phyloP scores from a whole-genome alignment of 2,113 vertebrate genomes.

The Poeciliopsis turrubarensis region DNA sequence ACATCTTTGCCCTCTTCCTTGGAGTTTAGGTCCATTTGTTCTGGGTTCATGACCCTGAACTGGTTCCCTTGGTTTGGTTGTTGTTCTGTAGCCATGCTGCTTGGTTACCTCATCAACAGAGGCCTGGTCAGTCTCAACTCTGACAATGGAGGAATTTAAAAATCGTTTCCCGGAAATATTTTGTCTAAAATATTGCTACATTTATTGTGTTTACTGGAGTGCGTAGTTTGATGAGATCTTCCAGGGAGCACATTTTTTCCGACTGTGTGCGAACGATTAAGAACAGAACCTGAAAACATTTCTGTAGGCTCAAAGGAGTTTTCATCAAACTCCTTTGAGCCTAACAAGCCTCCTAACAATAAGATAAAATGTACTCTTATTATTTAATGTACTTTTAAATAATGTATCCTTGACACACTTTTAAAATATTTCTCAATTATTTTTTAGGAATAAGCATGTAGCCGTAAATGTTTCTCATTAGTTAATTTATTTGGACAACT shows the following conservation, averaged over 20 bases:
- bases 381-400: too few relatives aligned
- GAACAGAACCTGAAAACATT: not conserved
- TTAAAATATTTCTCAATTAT: not conserved
- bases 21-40: constrained; percentile 28
- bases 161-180: constrained; percentile 40
- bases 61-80: constrained; percentile 28
- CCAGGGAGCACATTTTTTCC: not conserved
- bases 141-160: constrained; percentile 17
- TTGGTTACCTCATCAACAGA: constrained; percentile 60
- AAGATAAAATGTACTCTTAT: too few relatives aligned
- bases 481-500: not conserved
- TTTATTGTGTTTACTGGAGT: constrained; percentile 22
- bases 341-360: not conserved
- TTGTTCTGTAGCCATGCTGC: constrained; percentile 36
- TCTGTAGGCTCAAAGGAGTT: not conserved
- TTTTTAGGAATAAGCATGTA: not conserved
- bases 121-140: constrained; percentile 52
- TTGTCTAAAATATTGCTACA: constrained; percentile 27
- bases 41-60: constrained; percentile 38
- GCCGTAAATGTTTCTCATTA: not conserved
- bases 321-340: not conserved
- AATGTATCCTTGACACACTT: not conserved
- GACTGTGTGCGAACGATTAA: constrained; percentile 4
- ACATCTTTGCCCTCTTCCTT: constrained; percentile 27
- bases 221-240: constrained; percentile 11